These are phyloP conservation scores for Diarsia dahlii DNA, from an alignment of 2,888 invertebrate species.

Conservation along the genomic window DNA sequence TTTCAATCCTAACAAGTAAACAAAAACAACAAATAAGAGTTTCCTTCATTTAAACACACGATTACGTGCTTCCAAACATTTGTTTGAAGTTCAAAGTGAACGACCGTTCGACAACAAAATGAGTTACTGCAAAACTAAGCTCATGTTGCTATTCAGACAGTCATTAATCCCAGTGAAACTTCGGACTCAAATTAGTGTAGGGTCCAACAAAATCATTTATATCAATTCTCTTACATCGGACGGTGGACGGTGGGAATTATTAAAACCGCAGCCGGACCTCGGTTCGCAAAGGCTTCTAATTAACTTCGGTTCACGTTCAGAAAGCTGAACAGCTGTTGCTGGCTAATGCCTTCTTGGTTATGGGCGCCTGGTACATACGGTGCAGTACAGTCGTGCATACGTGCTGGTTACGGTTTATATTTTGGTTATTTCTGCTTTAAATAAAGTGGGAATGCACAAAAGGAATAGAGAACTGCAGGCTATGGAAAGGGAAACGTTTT, in stretches of 20 bases:
- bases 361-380: slow-evolving; percentile 71
- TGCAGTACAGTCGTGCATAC: slow-evolving; percentile 50
- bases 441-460: not conserved
- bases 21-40: slow-evolving; percentile 55
- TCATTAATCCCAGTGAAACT: slow-evolving; percentile 71
- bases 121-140: slow-evolving; percentile 62
- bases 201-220: slow-evolving; percentile 79
- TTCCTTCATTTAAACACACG: slow-evolving; percentile 59
- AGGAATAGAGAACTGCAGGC: not conserved
- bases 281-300: slow-evolving; percentile 81
- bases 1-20: slow-evolving; percentile 46
- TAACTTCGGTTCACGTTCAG: slow-evolving; percentile 80
- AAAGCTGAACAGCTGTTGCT: slow-evolving; percentile 79
- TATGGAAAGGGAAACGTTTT: not conserved
- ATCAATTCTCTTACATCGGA: slow-evolving; percentile 81
- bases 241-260: slow-evolving; percentile 83
- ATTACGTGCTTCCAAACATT: slow-evolving; percentile 62
- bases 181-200: slow-evolving; percentile 72
- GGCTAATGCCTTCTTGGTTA: slow-evolving; percentile 76
- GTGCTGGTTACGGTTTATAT: slow-evolving; percentile 24
- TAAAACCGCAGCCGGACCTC: slow-evolving; percentile 84
- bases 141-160: slow-evolving; percentile 69
- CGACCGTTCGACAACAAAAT: slow-evolving; percentile 70
- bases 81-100: slow-evolving; percentile 70
- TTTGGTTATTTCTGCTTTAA: slow-evolving; percentile 3